These are phyloP conservation scores for Denticeps clupeoides DNA, from an alignment of 2,797 vertebrate species.

Conservation along the genomic window DNA sequence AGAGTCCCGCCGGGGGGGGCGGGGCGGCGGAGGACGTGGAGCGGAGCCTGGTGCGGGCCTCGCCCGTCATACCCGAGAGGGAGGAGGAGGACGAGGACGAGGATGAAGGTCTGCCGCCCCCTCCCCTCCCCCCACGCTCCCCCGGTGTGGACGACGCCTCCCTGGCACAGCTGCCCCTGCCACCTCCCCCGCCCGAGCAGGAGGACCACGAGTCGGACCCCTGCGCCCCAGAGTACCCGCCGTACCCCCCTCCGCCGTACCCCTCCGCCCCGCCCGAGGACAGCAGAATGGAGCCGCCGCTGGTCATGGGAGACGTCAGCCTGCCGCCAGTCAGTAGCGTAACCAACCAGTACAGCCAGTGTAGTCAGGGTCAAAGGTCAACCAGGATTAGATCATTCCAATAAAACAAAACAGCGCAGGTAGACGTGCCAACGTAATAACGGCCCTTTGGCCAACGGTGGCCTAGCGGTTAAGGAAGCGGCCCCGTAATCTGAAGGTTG, in stretches of 20 bases:
- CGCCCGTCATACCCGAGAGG: not conserved
- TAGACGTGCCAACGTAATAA: too few species aligned
- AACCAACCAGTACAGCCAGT: too few species aligned
- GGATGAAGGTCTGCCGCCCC: conserved; percentile 26
- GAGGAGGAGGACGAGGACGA: conserved; percentile 32
- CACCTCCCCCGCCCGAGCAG: conserved; percentile 30
- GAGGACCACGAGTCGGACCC: conserved; percentile 39
- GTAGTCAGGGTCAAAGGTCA: too few species aligned
- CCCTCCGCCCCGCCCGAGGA: conserved; percentile 66
- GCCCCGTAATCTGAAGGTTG: too few species aligned
- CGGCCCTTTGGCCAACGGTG: too few species aligned
- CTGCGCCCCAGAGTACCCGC: conserved; percentile 64
- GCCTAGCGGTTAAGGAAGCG: too few species aligned
- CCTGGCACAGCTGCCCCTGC: conserved; percentile 21
- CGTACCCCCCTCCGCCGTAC: conserved; percentile 80
- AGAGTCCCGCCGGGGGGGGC: not conserved
- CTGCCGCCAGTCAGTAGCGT: conserved; percentile 66
- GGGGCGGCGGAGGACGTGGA: conserved; percentile 8
- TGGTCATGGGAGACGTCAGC: conserved; percentile 73
- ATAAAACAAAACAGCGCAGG: too few species aligned
- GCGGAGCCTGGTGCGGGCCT: conserved; percentile 29
- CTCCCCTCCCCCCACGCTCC: conserved; percentile 39
- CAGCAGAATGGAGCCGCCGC: conserved; percentile 63
- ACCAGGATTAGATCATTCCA: too few species aligned
- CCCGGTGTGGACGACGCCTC: conserved; percentile 42